Percentiles rank a stretch among this genome's conserved stretches.
phyloP scores from a whole-genome alignment of 2,113 vertebrate species.

The Triplophysa siluroides region DNA sequence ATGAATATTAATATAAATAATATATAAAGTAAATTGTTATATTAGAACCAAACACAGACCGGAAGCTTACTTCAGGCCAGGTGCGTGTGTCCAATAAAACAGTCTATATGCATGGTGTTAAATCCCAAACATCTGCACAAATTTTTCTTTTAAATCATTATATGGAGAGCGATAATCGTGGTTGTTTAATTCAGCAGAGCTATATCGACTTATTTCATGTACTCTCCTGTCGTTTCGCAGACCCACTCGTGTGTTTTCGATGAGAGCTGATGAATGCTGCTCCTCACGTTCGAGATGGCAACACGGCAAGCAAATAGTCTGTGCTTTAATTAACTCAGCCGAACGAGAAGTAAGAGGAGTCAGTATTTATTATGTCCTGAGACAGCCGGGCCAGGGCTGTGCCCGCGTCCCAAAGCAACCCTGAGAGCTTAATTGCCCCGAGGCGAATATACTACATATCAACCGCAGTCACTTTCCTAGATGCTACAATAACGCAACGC shows the following conservation, averaged over 20 bases:
- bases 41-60: too few species aligned
- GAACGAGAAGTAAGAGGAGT: slow-evolving; percentile 63
- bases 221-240: neutral
- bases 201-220: neutral
- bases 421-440: slow-evolving; percentile 67
- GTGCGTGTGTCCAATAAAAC: too few species aligned
- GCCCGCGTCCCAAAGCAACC: slow-evolving; percentile 50
- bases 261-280: slow-evolving; percentile 66
- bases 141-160: neutral
- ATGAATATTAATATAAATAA: too few species aligned
- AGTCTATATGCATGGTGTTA: too few species aligned
- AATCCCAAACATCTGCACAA: too few species aligned
- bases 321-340: slow-evolving; percentile 69
- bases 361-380: slow-evolving; percentile 70
- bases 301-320: slow-evolving; percentile 65
- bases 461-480: slow-evolving; percentile 55
- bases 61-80: too few species aligned
- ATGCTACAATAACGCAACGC: slow-evolving; percentile 54
- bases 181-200: neutral
- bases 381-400: slow-evolving; percentile 57
- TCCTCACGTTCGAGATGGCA: slow-evolving; percentile 65
- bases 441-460: slow-evolving; percentile 60
- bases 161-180: neutral
- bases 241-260: slow-evolving; percentile 30
- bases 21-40: too few species aligned